These are phyloP conservation scores for Drosophila takahashii DNA, from an alignment of 1,140 invertebrate genomes.

Conservation along the genomic window DNA sequence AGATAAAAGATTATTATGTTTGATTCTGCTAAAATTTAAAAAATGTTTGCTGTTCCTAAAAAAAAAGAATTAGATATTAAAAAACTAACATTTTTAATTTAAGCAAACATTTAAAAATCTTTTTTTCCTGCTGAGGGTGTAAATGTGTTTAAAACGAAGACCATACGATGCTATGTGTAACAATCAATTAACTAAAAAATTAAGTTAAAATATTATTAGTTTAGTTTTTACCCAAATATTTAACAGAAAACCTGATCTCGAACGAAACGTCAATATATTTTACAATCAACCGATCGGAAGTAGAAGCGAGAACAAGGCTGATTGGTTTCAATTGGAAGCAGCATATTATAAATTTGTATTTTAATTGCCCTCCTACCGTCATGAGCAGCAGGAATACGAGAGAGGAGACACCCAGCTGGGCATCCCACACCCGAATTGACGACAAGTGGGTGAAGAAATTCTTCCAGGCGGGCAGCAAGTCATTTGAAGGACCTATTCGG, in stretches of 20 bases:
- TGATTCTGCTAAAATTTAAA: no score
- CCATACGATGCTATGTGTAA: no score
- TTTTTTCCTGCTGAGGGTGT: no score
- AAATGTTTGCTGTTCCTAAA: no score
- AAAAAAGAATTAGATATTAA: no score
- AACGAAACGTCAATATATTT: not conserved
- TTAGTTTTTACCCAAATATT: no score
- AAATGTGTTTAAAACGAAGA: no score
- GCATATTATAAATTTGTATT: constrained; percentile 39
- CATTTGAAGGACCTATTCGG: constrained; percentile 84
- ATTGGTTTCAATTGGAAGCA: constrained; percentile 22
- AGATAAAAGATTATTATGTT: no score
- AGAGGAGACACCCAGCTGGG: constrained; percentile 86
- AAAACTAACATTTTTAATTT: no score
- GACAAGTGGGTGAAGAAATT: constrained; percentile 86
- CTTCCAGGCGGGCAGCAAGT: constrained; percentile 87
- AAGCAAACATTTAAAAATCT: no score
- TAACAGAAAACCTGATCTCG: not conserved
- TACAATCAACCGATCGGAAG: not conserved
- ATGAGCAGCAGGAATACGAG: constrained; percentile 87
- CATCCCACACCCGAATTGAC: constrained; percentile 86
- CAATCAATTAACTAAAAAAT: no score
- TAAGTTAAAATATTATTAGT: no score
- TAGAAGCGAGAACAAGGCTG: not conserved
- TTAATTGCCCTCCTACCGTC: constrained; percentile 84